Percentiles rank a stretch among this genome's conserved stretches.
Conservation (phyloP, 2,113 vertebrate species). For the Sakesphorus luctuosus region DNA sequence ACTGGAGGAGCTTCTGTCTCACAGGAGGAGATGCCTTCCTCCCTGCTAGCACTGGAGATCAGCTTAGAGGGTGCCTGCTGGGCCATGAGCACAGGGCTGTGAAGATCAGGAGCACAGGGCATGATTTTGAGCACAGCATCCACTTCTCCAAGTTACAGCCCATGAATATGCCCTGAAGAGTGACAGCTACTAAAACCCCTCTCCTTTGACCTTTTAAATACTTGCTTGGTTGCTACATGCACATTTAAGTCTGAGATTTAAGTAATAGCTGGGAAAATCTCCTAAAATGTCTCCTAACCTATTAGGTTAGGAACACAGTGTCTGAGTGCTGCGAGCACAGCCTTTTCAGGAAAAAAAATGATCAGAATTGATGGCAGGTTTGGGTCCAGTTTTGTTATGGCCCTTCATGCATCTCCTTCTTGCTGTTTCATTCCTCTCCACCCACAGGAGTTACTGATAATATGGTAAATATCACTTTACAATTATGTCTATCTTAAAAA, state of each 20-base stretch:
- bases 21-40: not conserved
- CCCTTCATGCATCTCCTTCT: not conserved
- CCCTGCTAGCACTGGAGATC: not conserved
- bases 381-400: not conserved
- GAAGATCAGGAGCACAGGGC: not conserved
- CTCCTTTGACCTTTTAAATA: slow-evolving; percentile 46
- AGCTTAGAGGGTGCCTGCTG: not conserved
- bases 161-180: not conserved
- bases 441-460: not conserved
- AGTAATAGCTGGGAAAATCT: slow-evolving; percentile 51
- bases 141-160: not conserved
- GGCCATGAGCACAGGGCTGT: accelerated
- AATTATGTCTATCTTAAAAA: slow-evolving; percentile 8
- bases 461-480: slow-evolving; percentile 9
- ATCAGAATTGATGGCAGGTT: not conserved
- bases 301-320: not conserved
- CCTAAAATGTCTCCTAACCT: not conserved
- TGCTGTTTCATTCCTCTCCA: not conserved
- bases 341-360: slow-evolving; percentile 39
- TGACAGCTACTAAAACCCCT: slow-evolving; percentile 12
- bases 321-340: slow-evolving; percentile 31
- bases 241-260: slow-evolving; percentile 21
- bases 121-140: not conserved
- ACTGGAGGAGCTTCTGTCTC: not conserved
- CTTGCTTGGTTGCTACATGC: slow-evolving; percentile 28